phyloP scores from a whole-genome alignment of 2,113 vertebrate species.

The Dasyurus viverrinus region DNA sequence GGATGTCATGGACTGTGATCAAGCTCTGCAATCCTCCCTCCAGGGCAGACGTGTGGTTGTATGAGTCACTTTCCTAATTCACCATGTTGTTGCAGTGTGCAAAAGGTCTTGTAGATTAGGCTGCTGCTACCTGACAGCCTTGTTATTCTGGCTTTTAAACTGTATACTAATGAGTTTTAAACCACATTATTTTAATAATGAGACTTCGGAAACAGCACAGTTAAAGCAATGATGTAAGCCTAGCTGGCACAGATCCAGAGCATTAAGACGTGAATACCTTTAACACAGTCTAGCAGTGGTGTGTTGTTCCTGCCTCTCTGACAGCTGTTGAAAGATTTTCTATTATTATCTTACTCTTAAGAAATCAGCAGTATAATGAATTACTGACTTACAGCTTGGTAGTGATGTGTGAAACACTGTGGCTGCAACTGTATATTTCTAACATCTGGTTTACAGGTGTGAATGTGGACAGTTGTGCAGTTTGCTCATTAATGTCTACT shows the following conservation, averaged over 20 bases:
- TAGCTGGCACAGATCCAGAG: slow-evolving; percentile 59
- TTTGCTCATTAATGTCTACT: slow-evolving; percentile 57
- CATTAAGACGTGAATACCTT: slow-evolving; percentile 26
- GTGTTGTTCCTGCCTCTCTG: slow-evolving; percentile 70
- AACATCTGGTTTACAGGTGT: slow-evolving; percentile 79
- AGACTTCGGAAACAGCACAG: background rate
- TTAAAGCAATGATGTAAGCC: slow-evolving; percentile 41
- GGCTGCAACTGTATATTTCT: slow-evolving; percentile 33
- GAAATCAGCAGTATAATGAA: slow-evolving; percentile 68
- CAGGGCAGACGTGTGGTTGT: background rate
- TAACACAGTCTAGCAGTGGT: slow-evolving; percentile 40
- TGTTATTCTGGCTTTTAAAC: background rate
- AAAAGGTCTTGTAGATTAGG: background rate
- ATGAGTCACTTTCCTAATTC: slow-evolving; percentile 45
- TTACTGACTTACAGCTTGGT: slow-evolving; percentile 54
- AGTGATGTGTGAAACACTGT: slow-evolving; percentile 58
- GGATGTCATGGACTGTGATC: background rate
- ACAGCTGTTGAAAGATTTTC: slow-evolving; percentile 79
- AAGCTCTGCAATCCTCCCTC: background rate
- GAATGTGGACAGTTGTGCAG: slow-evolving; percentile 9
- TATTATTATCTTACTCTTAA: slow-evolving; percentile 73
- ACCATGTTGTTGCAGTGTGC: background rate
- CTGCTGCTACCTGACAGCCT: background rate
- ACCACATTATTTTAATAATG: slow-evolving; percentile 12
- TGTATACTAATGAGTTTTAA: background rate